phyloP scores from a whole-genome alignment of 2,113 vertebrate genomes.

The Strix aluco region DNA sequence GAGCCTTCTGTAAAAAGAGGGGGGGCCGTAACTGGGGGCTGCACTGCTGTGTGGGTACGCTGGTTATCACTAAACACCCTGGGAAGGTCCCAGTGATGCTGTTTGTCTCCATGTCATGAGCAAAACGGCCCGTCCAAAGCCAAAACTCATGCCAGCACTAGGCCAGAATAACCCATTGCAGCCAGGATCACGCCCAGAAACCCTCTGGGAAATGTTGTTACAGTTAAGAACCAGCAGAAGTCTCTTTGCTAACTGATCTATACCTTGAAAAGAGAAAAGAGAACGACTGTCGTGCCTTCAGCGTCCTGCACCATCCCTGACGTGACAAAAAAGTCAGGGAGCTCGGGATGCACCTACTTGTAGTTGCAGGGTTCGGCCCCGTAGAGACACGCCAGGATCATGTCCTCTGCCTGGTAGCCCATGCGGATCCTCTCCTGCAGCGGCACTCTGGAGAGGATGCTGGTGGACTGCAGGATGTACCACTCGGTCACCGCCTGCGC shows the following conservation, averaged over 20 bases:
- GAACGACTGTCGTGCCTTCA: not conserved
- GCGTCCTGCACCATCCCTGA: rapidly evolving
- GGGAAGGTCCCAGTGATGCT: not conserved
- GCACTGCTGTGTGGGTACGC: not conserved
- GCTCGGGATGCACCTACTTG: conserved; percentile 54
- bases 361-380: conserved; percentile 77
- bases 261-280: not conserved
- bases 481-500: conserved; percentile 77
- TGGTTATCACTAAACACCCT: not conserved
- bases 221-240: not conserved
- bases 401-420: conserved; percentile 74
- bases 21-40: not conserved
- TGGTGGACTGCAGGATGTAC: conserved; percentile 81
- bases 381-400: conserved; percentile 81
- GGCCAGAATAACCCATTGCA: not conserved
- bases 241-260: not conserved
- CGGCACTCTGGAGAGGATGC: conserved; percentile 74
- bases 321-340: not conserved
- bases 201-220: not conserved
- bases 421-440: conserved; percentile 62
- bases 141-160: not conserved
- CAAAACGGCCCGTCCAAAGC: not conserved
- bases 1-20: not conserved
- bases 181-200: not conserved
- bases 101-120: not conserved